These are phyloP conservation scores for Anisognathus igniventris DNA, from an alignment of 2,797 vertebrate genomes.

Conservation along the genomic window DNA sequence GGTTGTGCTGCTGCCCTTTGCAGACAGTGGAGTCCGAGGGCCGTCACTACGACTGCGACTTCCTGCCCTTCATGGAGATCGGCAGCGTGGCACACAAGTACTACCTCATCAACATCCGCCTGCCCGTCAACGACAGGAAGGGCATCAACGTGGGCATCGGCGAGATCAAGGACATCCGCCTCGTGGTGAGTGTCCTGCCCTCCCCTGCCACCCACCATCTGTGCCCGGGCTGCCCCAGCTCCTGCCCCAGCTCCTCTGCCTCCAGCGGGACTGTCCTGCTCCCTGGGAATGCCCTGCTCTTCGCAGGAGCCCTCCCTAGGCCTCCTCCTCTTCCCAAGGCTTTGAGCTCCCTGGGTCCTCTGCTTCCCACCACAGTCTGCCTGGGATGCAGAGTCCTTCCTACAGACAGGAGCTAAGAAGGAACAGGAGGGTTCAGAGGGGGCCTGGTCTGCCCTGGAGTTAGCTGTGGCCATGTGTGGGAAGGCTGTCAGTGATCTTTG, in stretches of 20 bases:
- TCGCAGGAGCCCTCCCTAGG: not conserved
- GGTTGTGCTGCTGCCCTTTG: not conserved
- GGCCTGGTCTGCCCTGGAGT: not conserved
- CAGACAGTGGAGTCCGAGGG: slow-evolving; percentile 88
- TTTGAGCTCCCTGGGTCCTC: not conserved
- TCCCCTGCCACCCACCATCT: accelerated
- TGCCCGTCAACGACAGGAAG: slow-evolving; percentile 89
- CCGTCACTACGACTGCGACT: slow-evolving; percentile 89
- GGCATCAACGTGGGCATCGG: slow-evolving; percentile 92
- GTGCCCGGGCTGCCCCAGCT: not conserved
- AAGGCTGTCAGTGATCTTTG: not conserved
- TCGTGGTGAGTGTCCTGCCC: slow-evolving; percentile 80
- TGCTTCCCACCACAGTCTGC: not conserved
- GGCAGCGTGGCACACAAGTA: slow-evolving; percentile 96
- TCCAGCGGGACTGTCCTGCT: accelerated
- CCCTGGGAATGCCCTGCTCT: not conserved
- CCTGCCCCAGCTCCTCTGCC: not conserved
- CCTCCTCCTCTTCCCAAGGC: not conserved
- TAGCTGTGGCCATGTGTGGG: not conserved
- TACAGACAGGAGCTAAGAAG: accelerated
- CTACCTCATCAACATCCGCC: slow-evolving; percentile 94
- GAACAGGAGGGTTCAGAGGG: not conserved
- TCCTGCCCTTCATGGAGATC: slow-evolving; percentile 93
- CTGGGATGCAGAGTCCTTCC: not conserved
- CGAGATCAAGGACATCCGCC: slow-evolving; percentile 89